Conservation (phyloP, 2,113 vertebrate species). For the Poeciliopsis retropinna region DNA sequence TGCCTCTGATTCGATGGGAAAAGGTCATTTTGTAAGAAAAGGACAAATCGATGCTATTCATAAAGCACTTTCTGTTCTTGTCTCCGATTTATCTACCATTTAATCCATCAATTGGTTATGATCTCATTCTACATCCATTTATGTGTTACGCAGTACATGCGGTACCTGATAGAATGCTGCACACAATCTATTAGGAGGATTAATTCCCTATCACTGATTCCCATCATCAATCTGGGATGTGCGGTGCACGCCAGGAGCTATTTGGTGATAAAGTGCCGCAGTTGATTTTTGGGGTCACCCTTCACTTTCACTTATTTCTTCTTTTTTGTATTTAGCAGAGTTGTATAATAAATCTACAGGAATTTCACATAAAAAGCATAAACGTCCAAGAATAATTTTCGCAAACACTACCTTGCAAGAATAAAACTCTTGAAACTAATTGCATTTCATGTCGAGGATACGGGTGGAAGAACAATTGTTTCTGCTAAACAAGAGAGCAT, state of each 20-base stretch:
- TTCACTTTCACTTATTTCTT: background rate
- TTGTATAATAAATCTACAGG: background rate
- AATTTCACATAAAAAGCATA: background rate
- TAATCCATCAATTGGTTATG: slow-evolving; percentile 36
- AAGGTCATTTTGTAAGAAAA: slow-evolving; percentile 14
- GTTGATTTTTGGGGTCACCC: slow-evolving; percentile 11
- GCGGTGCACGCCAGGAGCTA: slow-evolving; percentile 13
- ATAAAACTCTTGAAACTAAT: background rate
- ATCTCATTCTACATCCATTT: slow-evolving; percentile 22
- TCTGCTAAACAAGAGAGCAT: slow-evolving; percentile 1
- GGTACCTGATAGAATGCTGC: slow-evolving; percentile 19
- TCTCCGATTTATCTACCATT: slow-evolving; percentile 16
- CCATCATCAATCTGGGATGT: slow-evolving; percentile 35
- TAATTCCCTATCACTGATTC: slow-evolving; percentile 17
- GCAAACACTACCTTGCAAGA: accelerated
- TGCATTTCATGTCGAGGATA: background rate
- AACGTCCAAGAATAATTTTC: background rate
- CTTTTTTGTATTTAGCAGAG: background rate
- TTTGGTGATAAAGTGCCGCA: slow-evolving; percentile 40
- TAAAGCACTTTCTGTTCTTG: slow-evolving; percentile 19
- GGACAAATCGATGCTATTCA: slow-evolving; percentile 40
- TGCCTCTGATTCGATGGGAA: slow-evolving; percentile 11
- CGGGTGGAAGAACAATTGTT: background rate
- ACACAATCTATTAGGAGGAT: slow-evolving; percentile 33
- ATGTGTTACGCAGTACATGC: background rate